Conservation (phyloP, 2,888 invertebrate genomes). For the Isoperla grammatica region DNA sequence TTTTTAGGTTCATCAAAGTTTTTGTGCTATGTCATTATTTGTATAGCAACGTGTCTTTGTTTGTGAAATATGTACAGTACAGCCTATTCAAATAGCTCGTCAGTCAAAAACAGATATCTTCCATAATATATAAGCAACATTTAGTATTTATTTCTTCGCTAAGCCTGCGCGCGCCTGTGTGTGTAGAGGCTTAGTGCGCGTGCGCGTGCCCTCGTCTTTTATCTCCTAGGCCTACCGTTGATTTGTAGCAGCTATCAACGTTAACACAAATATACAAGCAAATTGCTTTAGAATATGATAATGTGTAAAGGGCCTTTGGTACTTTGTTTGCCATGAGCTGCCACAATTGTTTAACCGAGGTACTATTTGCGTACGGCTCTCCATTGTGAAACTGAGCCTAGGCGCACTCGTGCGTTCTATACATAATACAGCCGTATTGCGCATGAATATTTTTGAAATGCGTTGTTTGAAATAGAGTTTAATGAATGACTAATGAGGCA, state of each 20-base stretch:
- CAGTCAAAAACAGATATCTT: conserved; percentile 11
- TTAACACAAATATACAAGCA: background rate
- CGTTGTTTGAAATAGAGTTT: too few relatives aligned
- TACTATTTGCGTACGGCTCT: background rate
- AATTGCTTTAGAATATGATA: conserved; percentile 13
- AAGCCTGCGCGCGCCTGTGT: too few relatives aligned
- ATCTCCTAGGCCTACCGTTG: conserved; percentile 1
- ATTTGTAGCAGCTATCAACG: conserved; percentile 3
- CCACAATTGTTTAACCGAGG: conserved; percentile 9
- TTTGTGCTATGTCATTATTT: conserved; percentile 13
- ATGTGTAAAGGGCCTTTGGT: conserved; percentile 7
- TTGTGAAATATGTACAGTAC: background rate
- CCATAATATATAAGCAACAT: conserved; percentile 17
- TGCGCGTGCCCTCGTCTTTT: conserved; percentile 10
- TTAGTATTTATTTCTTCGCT: conserved; percentile 6
- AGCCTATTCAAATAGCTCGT: conserved; percentile 3
- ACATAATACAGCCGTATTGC: too few relatives aligned
- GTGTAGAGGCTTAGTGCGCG: background rate
- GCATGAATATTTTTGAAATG: too few relatives aligned
- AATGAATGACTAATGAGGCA: too few relatives aligned
- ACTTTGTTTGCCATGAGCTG: conserved; percentile 10
- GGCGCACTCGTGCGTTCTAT: too few relatives aligned
- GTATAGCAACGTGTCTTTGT: background rate
- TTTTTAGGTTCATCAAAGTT: too few relatives aligned
- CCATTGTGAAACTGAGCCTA: background rate